A percentile compares a stretch with the other conserved stretches of the same genome.
phyloP scores from a whole-genome alignment of 1,140 invertebrate species.

The Amyelois transitella region DNA sequence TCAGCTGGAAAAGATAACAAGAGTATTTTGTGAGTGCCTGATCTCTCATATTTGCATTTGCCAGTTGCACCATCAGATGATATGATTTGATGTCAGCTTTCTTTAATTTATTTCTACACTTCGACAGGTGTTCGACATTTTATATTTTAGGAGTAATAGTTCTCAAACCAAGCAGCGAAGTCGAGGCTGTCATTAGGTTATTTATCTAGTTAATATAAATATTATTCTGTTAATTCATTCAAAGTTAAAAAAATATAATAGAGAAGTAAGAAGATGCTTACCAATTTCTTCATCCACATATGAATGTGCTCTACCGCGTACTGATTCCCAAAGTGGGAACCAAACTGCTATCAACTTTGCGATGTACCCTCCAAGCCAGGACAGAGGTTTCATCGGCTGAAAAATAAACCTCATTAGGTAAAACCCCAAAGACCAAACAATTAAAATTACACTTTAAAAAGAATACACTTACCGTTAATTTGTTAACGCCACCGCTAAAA shows the following conservation, averaged over 20 bases:
- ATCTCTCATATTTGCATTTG: too few species aligned
- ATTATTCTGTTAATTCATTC: background rate
- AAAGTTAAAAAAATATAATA: too few species aligned
- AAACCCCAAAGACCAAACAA: too few species aligned
- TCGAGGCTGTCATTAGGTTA: background rate
- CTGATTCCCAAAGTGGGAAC: conserved; percentile 62
- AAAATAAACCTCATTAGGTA: conserved; percentile 29
- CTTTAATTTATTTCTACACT: background rate
- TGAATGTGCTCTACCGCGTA: conserved; percentile 37
- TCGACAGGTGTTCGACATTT: background rate
- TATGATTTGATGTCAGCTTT: too few species aligned
- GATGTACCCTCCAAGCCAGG: conserved; percentile 71
- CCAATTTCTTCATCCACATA: conserved; percentile 65
- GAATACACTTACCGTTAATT: conserved; percentile 44
- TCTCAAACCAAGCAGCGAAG: background rate
- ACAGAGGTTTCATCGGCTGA: conserved; percentile 65
- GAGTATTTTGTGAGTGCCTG: background rate
- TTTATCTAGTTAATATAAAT: background rate
- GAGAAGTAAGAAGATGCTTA: too few species aligned
- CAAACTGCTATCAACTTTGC: conserved; percentile 58
- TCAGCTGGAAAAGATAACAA: conserved; percentile 21
- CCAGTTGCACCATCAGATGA: too few species aligned
- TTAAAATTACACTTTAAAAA: background rate
- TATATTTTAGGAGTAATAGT: background rate
- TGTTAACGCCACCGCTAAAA: conserved; percentile 77